Evolutionary conservation across 2,113 vertebrate genomes (phyloP).

Genomic region (Cyprinodon tularosa): DNA sequence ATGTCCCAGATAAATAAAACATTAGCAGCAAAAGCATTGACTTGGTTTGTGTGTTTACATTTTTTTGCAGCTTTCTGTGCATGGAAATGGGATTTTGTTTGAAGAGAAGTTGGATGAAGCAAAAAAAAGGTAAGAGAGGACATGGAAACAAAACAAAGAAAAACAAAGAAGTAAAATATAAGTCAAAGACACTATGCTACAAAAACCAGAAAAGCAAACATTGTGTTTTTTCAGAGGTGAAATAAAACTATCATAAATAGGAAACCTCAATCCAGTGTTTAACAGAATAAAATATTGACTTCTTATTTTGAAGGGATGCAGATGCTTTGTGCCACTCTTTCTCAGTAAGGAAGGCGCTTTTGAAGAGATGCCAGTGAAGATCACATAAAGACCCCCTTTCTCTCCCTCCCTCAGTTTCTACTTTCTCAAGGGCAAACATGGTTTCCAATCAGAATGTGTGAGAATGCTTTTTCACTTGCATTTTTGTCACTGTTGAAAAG

Average conservation of each 20-base stretch:
- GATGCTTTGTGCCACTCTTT: slow-evolving; percentile 69
- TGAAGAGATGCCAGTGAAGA: slow-evolving; percentile 66
- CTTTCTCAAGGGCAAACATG: slow-evolving; percentile 44
- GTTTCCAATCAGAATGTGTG: slow-evolving; percentile 20
- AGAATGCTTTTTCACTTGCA: slow-evolving; percentile 18
- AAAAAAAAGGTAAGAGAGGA: neutral
- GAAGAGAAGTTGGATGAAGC: neutral
- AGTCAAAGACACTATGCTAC: neutral
- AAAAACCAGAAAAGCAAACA: slow-evolving; percentile 3
- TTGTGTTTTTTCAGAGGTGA: neutral
- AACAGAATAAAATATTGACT: slow-evolving; percentile 55
- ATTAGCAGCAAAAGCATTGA: slow-evolving; percentile 26
- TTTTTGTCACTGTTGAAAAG: slow-evolving; percentile 14
- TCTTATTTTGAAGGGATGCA: slow-evolving; percentile 51
- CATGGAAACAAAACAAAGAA: neutral
- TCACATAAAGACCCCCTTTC: slow-evolving; percentile 40
- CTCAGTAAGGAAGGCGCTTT: slow-evolving; percentile 56
- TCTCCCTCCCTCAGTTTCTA: slow-evolving; percentile 7
- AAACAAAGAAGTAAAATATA: neutral
- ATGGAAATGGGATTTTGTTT: neutral
- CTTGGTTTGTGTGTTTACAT: slow-evolving; percentile 13
- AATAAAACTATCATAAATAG: neutral
- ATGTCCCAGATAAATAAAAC: slow-evolving; percentile 37
- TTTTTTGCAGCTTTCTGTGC: neutral
- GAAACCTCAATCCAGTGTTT: slow-evolving; percentile 41